Base-by-base conservation (phyloP, 2,888 invertebrate genomes). In the Xestoiulus laeticollis region DNA sequence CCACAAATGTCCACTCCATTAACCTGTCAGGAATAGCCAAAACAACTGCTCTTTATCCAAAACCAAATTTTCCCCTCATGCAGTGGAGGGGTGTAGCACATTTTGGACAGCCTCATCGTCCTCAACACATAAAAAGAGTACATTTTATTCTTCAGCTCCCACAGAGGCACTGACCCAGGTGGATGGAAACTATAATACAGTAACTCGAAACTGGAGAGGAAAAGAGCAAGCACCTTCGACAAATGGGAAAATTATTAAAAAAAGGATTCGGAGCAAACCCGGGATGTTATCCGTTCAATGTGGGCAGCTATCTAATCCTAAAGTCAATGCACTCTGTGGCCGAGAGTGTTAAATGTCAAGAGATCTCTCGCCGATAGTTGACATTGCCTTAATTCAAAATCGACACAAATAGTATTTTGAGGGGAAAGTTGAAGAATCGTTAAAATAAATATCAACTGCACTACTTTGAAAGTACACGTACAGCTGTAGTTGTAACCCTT, bases 1-100 rank as follows among this genome's bases (percentile, higher is more conserved):
- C 91, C 91, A 38, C 91, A 91, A 88, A 92, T 89, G 89, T 92
- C 92, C 89, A 91, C 91, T 85, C 92, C 92, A 90, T 92, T 92
- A 89, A 92, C 92, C 92, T 92, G 90, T 0, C 90, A 90, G 38
- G 86, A 85, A 68, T 86, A 84, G 88, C 38, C 59, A 86, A 82
- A 88, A 85, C 26, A 26, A 68, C 22, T 68, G 68, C 5, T 10
- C 6, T 68, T 68, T 68, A 68, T 68, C 68, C 12, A 2, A 68
- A 68, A 26, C 68, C 19, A 48, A 48, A 22, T 26, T 10, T 26
- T 68, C 10, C 26, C 10, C 68, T 1, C 10, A n/a, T n/a, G n/a
- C n/a, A n/a, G 68, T 6, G 0, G 26, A 68, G 22, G n/a, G 22
- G 10, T 22, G 68, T 68, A 68, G 68, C 2, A 68, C 26, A n/a